Conservation (phyloP, 2,888 invertebrate genomes). For the Nasonovia ribisnigri region DNA sequence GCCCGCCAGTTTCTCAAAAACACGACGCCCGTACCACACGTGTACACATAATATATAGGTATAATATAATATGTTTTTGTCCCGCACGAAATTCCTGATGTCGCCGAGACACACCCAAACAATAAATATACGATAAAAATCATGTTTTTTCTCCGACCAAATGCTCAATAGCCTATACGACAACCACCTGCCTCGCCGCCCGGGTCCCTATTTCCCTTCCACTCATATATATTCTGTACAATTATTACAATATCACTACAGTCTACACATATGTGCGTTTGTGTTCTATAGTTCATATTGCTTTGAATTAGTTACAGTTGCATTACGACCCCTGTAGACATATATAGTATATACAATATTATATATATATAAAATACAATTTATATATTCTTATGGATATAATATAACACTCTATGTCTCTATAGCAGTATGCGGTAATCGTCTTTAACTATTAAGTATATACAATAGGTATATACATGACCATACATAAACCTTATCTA, state of each 20-base stretch:
- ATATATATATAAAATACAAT: too few relatives aligned
- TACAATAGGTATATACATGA: neutral
- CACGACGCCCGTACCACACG: neutral
- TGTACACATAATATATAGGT: neutral
- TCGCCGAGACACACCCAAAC: slow-evolving; percentile 42
- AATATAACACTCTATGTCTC: neutral
- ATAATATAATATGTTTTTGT: neutral
- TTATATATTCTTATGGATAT: neutral
- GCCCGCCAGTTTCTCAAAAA: neutral
- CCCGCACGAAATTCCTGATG: slow-evolving; percentile 37
- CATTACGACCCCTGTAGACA: neutral
- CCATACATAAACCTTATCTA: neutral
- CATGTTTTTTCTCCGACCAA: slow-evolving; percentile 38
- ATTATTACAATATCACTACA: neutral
- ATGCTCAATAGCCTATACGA: slow-evolving; percentile 24
- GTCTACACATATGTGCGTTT: neutral
- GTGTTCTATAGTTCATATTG: neutral
- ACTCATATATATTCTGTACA: neutral
- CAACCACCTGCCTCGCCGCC: slow-evolving; percentile 31
- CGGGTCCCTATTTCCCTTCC: slow-evolving; percentile 3
- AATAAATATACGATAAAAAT: slow-evolving; percentile 44
- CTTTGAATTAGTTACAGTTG: neutral
- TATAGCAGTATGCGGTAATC: neutral
- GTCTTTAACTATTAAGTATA: neutral
- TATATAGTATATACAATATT: neutral